Base-by-base conservation (phyloP, 1,140 invertebrate species). In the Apolygus lucorum region DNA sequence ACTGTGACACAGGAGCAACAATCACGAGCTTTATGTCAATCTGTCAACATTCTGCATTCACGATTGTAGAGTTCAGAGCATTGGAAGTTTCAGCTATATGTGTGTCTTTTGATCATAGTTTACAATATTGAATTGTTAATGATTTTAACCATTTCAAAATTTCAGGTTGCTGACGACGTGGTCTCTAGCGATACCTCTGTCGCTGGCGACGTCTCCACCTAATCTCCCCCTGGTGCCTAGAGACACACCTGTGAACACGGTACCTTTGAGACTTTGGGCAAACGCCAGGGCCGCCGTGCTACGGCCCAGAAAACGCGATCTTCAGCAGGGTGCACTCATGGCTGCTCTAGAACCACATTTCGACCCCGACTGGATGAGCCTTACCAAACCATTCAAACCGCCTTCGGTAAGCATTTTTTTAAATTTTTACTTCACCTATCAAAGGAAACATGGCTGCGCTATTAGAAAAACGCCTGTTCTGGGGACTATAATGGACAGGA, bases 311-410 rank as follows among this genome's bases (percentile, higher is more conserved):
- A 67, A 72, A 8, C 54, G 71, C 21, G 76, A 78, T 66, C 68
- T 78, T 27, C 72, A 75, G 49, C 70, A 72, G 34, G 25, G 69
- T 1, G 74, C 73, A 0, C 73, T 78, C 1, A 62, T 76, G 8
- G 63, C 65, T 4, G 69, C 76, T 24, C 68, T 78, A 52, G 76
- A 74, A 0, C 49, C 71, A 4, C 74, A 77, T 67, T 77, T 72
- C 71, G 74, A 77, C 52, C 65, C 74, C 0, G 49, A 70, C n/a
- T 78, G 77, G 77, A 78, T 78, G 77, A 52, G 68, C 54, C 29
- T 67, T 14, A 52, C 54, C 64, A 62, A 65, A 21, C 49, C 64
- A 28, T 28, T 22, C 28, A 72, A 72, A 49, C 54, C 68, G 49
- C 62, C 59, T 42, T 63, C 68, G 67, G 67, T 68, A 63, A 68